Percentiles rank a stretch among this genome's conserved stretches.
Conservation (phyloP, 2,888 invertebrate species). For the Ennomos quercinarius region DNA sequence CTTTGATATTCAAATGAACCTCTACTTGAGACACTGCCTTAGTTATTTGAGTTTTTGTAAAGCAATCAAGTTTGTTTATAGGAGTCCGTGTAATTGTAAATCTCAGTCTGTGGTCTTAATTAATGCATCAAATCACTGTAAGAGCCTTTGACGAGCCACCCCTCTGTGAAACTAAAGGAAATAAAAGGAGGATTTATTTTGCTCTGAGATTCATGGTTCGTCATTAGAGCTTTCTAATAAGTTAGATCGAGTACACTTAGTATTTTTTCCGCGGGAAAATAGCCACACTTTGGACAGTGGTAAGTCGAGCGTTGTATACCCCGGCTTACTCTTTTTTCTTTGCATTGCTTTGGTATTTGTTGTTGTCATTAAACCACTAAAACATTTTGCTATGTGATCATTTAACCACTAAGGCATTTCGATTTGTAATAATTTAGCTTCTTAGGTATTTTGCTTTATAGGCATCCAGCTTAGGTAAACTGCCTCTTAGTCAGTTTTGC, state of each 20-base stretch:
- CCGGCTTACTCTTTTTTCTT: too few relatives aligned
- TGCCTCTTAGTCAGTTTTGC: too few relatives aligned
- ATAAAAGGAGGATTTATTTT: conserved; percentile 57
- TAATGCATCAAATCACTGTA: conserved; percentile 79
- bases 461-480: too few relatives aligned
- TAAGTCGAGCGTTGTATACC: too few relatives aligned
- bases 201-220: neutral
- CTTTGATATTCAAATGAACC: conserved; percentile 85
- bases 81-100: conserved; percentile 82
- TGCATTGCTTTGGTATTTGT: too few relatives aligned
- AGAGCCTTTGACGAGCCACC: conserved; percentile 63
- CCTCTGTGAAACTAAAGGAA: conserved; percentile 59
- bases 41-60: conserved; percentile 86
- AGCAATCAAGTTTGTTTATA: conserved; percentile 85
- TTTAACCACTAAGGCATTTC: too few relatives aligned
- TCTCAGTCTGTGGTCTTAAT: conserved; percentile 81
- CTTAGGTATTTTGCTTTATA: too few relatives aligned
- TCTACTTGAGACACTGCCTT: conserved; percentile 85
- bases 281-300: too few relatives aligned
- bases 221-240: neutral
- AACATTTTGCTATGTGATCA: too few relatives aligned
- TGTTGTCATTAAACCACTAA: too few relatives aligned
- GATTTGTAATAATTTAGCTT: too few relatives aligned
- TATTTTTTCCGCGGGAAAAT: too few relatives aligned
- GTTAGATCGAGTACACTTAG: neutral